Evolutionary conservation across 2,888 invertebrate genomes (phyloP), one percentile per base, ranked within the genome.

Genomic region (Icerya purchasi): DNA sequence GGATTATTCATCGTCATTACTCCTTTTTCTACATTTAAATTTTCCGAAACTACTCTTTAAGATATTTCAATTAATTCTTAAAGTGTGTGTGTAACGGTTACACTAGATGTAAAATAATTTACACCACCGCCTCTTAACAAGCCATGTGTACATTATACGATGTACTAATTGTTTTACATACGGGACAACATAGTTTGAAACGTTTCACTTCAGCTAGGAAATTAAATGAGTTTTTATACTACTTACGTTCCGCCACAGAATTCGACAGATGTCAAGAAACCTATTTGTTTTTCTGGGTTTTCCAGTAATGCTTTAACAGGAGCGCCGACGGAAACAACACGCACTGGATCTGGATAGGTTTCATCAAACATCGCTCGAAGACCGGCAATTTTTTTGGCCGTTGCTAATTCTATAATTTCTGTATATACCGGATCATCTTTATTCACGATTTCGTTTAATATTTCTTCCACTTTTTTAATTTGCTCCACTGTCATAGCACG

Each of bases 311-410:
- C 78, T 66, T 94, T 93, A 3, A 98, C 85, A 1, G 94, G 82
- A 52, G 93, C 79, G 21, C 97, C 98, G 66, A 98, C 84, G 23
- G 92, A 89, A 52, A 99, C 90, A 3, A 99, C 81, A 66, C 88
- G 77, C 2, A 90, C 89, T 3, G 97, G 93, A 75, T 98, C 97
- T 1, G 97, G 97, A 72, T 98, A 98, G 14, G 91, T 88, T 77
- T 98, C 97, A 71, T 93, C 97, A 74, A 99, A 98, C 74, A 99
- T 94, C 22, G 98, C 98, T 64, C 98, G 81, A 50, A 96, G 75
- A 2, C 94, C 94, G 64, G 85, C 82, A 63, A 94, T 88, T 64
- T 84, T 83, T 75, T 94, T 94, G 18, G 98, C 98, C 61, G 84
- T 75, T 52, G 80, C 78, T 61, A 98, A 76, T 60, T 79, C 77